Base-by-base conservation (phyloP, 1,140 invertebrate species). In the Psix sp. region DNA sequence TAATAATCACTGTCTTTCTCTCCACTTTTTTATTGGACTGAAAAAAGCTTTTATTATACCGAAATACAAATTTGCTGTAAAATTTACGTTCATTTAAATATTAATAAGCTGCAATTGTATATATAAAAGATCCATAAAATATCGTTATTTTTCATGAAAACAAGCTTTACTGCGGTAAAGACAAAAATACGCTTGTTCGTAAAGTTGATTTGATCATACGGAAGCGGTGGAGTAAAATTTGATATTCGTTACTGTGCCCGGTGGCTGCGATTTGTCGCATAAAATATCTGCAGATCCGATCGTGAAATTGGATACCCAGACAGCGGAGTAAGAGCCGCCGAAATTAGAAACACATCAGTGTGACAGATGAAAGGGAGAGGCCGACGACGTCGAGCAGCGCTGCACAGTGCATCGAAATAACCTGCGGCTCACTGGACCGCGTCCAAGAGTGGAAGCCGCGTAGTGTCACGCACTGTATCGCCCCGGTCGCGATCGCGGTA, bases 341-440 rank as follows among this genome's bases (percentile, higher is more conserved):
- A 73, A 73, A 65, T 73, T 73, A 73, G 68, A 65, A 59, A 39
- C 52, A 56, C 57, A 63, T 71, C n/a, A 51, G 59, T 39, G 57
- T 72, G 51, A 59, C 59, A 40, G 59, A 45, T 51, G 51, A 33
- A 14, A 59, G 31, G 48, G 31, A 5, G 33, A 31, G 29, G 46
- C 15, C 7, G 59, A 43, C 48, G 26, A 56, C 51, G 52, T n/a
- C 31, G 40, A 38, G 62, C 60, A 43, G 33, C 49, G 75, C 38
- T 24, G 43, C 33, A 15, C n/a, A 60, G 42, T 52, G 68, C 59
- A 65, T 72, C 59, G 68, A 72, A 72, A 72, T 72, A 81, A 79
- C 77, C 45, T 29, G 54, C 67, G 73, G 48, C 74, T 52, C 73
- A 80, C 73, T 83, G 80, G 80, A 83, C 77, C 48, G 48, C 63